Conservation (phyloP, 2,113 vertebrate species). For the Falcunculus frontatus region DNA sequence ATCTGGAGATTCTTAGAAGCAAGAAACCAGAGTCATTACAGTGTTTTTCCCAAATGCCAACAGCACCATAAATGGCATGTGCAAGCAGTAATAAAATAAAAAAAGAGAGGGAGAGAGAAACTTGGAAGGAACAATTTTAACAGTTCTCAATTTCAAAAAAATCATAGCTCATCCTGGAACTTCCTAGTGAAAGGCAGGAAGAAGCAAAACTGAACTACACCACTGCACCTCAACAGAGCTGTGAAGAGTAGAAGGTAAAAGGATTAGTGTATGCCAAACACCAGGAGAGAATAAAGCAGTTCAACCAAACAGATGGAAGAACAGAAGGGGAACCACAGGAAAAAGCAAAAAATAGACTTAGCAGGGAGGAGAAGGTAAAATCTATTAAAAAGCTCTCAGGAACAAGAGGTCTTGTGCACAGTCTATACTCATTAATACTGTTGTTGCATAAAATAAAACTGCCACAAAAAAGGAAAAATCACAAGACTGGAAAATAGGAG, state of each 20-base stretch:
- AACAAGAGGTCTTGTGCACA: background rate
- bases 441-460: background rate
- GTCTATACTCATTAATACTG: background rate
- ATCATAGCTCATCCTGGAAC: background rate
- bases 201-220: background rate
- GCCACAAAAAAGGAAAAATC: background rate
- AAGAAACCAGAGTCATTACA: background rate
- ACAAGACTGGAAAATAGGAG: background rate
- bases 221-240: background rate
- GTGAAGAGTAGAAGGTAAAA: background rate
- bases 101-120: background rate
- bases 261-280: background rate
- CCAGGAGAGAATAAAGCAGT: constrained; percentile 8
- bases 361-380: constrained; percentile 21
- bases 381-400: constrained; percentile 2
- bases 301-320: constrained; percentile 36
- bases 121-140: background rate
- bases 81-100: background rate
- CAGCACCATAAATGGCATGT: background rate
- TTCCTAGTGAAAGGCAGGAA: background rate
- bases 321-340: constrained; percentile 47
- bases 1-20: background rate
- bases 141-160: background rate
- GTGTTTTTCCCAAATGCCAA: constrained; percentile 2
- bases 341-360: constrained; percentile 28